Conservation (phyloP, 2,888 invertebrate genomes). For the Xanthorhoe spadicearia region DNA sequence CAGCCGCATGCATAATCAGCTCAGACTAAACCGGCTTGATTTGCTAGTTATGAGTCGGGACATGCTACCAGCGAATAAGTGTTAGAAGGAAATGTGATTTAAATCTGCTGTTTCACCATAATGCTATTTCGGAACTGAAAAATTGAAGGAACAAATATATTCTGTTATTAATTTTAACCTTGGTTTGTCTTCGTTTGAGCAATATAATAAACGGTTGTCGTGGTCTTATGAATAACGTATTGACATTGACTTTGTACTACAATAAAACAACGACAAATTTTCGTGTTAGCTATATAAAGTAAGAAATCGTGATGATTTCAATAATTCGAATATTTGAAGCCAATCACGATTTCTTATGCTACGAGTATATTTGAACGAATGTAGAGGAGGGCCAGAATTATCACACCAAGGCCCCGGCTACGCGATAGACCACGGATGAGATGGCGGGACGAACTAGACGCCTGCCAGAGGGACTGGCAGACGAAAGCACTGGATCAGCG, state of each 20-base stretch:
- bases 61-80: constrained; percentile 31
- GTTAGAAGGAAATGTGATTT: constrained; percentile 33
- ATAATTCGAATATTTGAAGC: too few relatives aligned
- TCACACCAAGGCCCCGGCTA: too few relatives aligned
- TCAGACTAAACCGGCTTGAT: constrained; percentile 24
- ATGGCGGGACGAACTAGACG: too few relatives aligned
- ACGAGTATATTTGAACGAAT: too few relatives aligned
- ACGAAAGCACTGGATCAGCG: too few relatives aligned
- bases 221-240: background rate
- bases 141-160: background rate
- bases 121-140: constrained; percentile 1
- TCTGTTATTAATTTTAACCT: background rate
- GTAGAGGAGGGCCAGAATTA: too few relatives aligned
- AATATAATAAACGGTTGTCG: background rate
- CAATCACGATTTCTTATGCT: too few relatives aligned
- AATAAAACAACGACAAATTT: background rate
- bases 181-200: background rate
- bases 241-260: background rate
- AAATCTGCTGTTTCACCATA: constrained; percentile 16
- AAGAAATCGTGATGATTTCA: too few relatives aligned
- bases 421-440: too few relatives aligned
- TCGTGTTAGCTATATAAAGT: too few relatives aligned
- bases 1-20: constrained; percentile 30
- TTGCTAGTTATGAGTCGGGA: constrained; percentile 34
- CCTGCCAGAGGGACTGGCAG: too few relatives aligned